Base-by-base conservation (phyloP, 2,113 vertebrate genomes). In the Leucosticte australis region DNA sequence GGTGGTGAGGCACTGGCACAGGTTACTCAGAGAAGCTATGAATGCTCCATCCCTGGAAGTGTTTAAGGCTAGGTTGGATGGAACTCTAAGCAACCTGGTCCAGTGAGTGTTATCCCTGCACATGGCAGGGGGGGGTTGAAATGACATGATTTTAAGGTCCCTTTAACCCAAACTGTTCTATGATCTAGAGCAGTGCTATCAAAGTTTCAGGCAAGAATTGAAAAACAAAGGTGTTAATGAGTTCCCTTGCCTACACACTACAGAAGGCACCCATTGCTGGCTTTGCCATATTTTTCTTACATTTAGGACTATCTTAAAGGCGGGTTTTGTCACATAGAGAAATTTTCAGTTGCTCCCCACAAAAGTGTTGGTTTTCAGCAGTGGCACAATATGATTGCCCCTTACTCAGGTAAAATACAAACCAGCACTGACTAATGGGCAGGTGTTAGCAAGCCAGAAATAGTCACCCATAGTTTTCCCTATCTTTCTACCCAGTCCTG, bases 281-380 rank as follows among this genome's bases (percentile, higher is more conserved):
- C 31, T 62, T 69, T 57, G 15, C 5, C 6, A 1, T 33, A 31
- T 30, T 9, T 67, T 78, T 70, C 11, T 70, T 41, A 62, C 9
- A 27, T 3, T 46, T 69, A 37, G 39, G 30, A 49, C 20, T 69
- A 2, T 39, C 47, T 52, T 26, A 35, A 27, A 81, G 55, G 19
- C 2, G 1, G 2, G 1, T 15, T 81, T 78, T 69, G 30, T 35
- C 14, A 3, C 10, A 64, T 9, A 65, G 30, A 56, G 7, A 13
- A 39, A 53, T 70, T 84, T 74, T 60, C 22, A 70, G 16, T 52
- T 3, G 0, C 26, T 87, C 10, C 9, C 14, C 21, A 46, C 1
- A 2, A n/a, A 44, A 41, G 3, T 31, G 35, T 8, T 67, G 19
- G 0, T 26, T 85, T 65, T 69, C 23, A 57, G 11, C 12, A 39